These are phyloP conservation scores for Numida meleagris DNA, from an alignment of 2,113 vertebrate species.

Conservation along the genomic window DNA sequence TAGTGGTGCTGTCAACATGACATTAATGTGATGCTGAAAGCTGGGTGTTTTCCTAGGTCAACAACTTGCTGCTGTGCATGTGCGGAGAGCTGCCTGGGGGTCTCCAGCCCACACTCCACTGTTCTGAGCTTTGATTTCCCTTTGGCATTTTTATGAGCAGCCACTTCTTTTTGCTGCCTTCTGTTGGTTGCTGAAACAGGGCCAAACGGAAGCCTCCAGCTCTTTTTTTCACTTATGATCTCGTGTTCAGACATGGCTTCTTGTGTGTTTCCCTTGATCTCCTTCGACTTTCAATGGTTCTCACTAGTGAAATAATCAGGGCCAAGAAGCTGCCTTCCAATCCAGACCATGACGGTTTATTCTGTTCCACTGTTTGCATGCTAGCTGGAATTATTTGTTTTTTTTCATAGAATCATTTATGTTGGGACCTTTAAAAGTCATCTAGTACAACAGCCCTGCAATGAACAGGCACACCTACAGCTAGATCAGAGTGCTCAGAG, in stretches of 20 bases:
- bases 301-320: not conserved
- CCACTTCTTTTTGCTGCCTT: rapidly evolving
- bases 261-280: not conserved
- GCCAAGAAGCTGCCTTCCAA: not conserved
- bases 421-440: not conserved
- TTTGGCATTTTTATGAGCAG: not conserved
- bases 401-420: not conserved
- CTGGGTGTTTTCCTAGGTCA: not conserved
- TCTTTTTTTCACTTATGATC: not conserved
- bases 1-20: rapidly evolving
- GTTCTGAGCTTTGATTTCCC: not conserved
- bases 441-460: not conserved
- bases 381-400: not conserved
- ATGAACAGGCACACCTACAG: not conserved
- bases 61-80: rapidly evolving
- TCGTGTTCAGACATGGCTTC: rapidly evolving
- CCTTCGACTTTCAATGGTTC: not conserved
- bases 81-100: not conserved
- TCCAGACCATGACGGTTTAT: not conserved
- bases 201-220: not conserved
- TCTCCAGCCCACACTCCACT: rapidly evolving
- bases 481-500: not conserved
- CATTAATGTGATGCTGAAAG: not conserved
- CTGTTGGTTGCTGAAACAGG: not conserved
- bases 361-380: not conserved